Conservation (phyloP, 2,797 vertebrate species). For the Heliangelus exortis region DNA sequence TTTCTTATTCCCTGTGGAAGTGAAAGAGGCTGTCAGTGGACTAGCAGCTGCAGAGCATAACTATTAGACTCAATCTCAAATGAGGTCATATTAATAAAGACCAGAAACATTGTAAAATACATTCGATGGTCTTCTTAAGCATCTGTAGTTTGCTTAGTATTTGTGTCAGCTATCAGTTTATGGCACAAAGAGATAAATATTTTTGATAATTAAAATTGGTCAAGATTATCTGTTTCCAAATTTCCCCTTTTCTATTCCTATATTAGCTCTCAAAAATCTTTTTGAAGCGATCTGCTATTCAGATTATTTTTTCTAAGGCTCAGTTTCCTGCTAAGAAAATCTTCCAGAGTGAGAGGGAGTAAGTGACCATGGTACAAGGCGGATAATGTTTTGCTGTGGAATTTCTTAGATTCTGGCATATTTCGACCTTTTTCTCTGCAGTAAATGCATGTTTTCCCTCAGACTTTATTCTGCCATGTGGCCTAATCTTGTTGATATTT, state of each 20-base stretch:
- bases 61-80: slow-evolving; percentile 3
- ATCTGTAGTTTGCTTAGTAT: neutral
- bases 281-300: neutral
- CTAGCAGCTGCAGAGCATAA: slow-evolving; percentile 9
- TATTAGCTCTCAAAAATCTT: neutral
- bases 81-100: slow-evolving; percentile 44
- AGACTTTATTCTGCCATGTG: slow-evolving; percentile 51
- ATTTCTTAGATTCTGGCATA: slow-evolving; percentile 57
- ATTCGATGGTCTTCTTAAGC: neutral
- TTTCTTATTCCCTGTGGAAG: neutral
- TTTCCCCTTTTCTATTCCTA: neutral
- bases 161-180: neutral
- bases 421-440: neutral
- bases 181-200: neutral
- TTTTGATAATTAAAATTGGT: neutral
- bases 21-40: neutral
- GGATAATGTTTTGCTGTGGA: slow-evolving; percentile 30
- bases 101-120: neutral
- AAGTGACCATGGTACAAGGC: slow-evolving; percentile 27
- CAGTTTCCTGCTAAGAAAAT: neutral
- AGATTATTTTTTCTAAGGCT: neutral
- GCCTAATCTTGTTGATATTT: slow-evolving; percentile 72
- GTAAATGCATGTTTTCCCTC: slow-evolving; percentile 70
- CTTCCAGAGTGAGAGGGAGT: neutral
- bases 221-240: neutral